Evolutionary conservation across 1,140 invertebrate genomes (phyloP), one percentile per base, ranked within the genome.

Genomic region (Macrobrachium rosenbergii): DNA sequence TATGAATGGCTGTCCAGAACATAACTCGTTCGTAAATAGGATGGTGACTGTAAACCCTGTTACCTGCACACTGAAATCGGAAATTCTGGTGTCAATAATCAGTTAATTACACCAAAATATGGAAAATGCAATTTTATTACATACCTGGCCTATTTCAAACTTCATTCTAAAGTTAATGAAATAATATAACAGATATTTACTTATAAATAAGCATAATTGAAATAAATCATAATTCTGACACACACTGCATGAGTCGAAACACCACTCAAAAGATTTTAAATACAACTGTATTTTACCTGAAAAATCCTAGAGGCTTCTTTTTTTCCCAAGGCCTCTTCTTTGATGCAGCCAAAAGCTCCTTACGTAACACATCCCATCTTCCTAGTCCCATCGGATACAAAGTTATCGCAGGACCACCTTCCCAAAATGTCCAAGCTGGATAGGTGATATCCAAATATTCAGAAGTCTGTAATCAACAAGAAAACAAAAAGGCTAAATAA

Each of bases 401-500:
- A 72, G 95, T 95, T 89, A 99, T 98, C 5, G 98, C 98, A 67
- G 98, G 98, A 2, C 98, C 98, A 72, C 98, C 98, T 93, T 97
- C 97, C 98, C 98, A 99, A 93, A 99, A 99, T 58, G 96, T 95
- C 98, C 98, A 99, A 0, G 98, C 96, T 75, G 98, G 98, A 93
- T 99, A 99, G 94, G 96, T 97, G 85, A 99, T 98, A 91, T 99
- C 98, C 91, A 94, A 94, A 92, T 98, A 97, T 21, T 97, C 94
- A 75, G 92, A 91, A 19, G 95, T 96, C 94, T 96, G 69, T 92
- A 93, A 90, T 87, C 90, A 43, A 14, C n/a, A 28, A 5, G 64
- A 28, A 67, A 67, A 23, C 19, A 10, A 67, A 28, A 17, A 67
- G 10, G 72, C 19, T 45, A n/a, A 75, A 14, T n/a, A 11, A 75